Conservation (phyloP, 2,113 vertebrate genomes). For the Dendrocopos noguchii region DNA sequence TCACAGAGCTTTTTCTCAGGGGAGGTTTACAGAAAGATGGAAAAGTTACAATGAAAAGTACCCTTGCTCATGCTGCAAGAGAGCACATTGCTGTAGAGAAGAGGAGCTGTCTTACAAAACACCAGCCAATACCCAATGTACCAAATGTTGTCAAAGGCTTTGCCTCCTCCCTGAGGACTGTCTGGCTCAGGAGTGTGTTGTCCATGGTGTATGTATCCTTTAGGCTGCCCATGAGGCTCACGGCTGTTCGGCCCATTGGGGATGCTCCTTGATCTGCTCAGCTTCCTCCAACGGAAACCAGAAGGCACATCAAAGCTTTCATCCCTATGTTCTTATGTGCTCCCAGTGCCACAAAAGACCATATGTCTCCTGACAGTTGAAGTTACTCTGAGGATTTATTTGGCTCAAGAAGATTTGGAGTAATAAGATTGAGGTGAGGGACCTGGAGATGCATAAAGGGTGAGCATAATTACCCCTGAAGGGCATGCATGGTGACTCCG, state of each 20-base stretch:
- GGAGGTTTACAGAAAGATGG: not conserved
- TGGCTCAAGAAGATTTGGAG: not conserved
- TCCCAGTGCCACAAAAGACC: not conserved
- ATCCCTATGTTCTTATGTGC: not conserved
- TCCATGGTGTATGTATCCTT: not conserved
- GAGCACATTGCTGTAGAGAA: not conserved
- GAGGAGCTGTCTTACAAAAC: not conserved
- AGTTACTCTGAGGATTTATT: not conserved
- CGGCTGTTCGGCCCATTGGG: not conserved
- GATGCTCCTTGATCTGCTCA: not conserved
- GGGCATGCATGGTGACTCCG: not conserved
- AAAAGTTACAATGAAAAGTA: not conserved
- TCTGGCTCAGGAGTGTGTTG: not conserved
- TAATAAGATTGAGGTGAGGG: not conserved
- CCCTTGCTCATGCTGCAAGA: not conserved
- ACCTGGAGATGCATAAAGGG: not conserved
- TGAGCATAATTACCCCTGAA: not conserved
- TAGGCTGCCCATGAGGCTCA: not conserved
- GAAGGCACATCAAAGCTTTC: not conserved
- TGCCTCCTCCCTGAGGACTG: not conserved
- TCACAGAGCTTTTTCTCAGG: not conserved
- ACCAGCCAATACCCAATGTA: not conserved
- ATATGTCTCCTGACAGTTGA: not conserved
- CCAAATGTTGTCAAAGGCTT: not conserved
- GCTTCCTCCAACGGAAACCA: not conserved